Conservation (phyloP, 2,888 invertebrate genomes). For the Athalia rosae region DNA sequence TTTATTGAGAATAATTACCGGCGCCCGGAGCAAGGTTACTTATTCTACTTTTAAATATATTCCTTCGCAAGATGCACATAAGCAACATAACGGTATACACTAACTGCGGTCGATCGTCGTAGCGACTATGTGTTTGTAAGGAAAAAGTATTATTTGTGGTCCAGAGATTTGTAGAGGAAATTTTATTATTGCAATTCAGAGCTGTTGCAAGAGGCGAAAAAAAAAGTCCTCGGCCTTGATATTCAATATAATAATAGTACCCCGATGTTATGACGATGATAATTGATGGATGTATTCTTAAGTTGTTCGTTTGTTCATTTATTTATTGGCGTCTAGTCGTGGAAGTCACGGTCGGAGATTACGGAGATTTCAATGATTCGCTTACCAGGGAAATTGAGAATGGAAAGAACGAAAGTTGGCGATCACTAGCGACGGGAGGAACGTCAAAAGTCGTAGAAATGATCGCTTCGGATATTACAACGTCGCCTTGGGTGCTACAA, state of each 20-base stretch:
- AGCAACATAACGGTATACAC: too few relatives aligned
- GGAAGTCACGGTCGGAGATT: constrained; percentile 88
- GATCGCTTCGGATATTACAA: constrained; percentile 75
- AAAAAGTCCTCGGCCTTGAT: not conserved
- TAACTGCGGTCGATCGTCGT: too few relatives aligned
- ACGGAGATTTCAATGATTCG: constrained; percentile 77
- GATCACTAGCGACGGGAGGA: constrained; percentile 62
- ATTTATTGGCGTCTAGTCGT: constrained; percentile 77
- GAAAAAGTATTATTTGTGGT: not conserved
- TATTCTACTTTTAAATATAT: too few relatives aligned
- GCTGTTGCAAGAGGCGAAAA: not conserved
- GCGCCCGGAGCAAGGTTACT: too few relatives aligned
- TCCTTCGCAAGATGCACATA: too few relatives aligned
- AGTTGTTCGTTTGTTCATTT: not conserved
- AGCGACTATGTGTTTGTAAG: not conserved
- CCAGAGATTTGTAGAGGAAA: not conserved
- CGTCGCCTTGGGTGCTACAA: constrained; percentile 75
- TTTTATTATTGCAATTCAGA: not conserved
- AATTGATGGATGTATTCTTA: not conserved
- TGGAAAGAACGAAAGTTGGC: constrained; percentile 78
- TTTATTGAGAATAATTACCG: too few relatives aligned
- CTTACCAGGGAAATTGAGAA: constrained; percentile 79
- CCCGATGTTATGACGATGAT: too few relatives aligned
- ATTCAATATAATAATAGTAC: not conserved
- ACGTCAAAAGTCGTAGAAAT: constrained; percentile 71